phyloP scores from a whole-genome alignment of 2,888 invertebrate species.

The Eristalinus aeneus region DNA sequence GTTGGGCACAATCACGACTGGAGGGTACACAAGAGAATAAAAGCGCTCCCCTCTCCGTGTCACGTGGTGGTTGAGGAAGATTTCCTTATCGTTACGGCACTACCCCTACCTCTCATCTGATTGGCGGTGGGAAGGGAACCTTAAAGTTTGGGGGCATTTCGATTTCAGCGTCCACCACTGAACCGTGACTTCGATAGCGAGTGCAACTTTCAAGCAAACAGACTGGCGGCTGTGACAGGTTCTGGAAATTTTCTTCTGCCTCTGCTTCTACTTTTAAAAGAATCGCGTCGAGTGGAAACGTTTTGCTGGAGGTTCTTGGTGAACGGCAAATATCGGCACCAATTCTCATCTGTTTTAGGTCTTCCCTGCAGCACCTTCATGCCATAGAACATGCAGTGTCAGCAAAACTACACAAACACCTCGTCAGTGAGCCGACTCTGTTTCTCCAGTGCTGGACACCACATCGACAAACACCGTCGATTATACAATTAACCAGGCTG shows the following conservation, averaged over 20 bases:
- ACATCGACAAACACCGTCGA: background rate
- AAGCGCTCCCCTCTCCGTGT: background rate
- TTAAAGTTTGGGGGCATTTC: background rate
- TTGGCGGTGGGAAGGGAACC: background rate
- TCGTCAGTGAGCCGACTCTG: background rate
- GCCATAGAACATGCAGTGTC: background rate
- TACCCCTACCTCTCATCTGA: background rate
- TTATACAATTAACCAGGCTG: background rate
- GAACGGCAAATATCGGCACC: no score
- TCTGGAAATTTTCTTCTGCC: no score
- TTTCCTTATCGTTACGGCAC: constrained; percentile 3
- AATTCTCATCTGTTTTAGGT: no score
- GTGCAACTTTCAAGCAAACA: background rate
- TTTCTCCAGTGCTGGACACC: background rate
- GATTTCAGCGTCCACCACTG: background rate
- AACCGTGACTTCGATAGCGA: background rate
- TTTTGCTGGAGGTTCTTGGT: no score
- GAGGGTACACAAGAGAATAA: background rate
- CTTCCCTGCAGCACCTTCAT: no score
- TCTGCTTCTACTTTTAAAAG: no score
- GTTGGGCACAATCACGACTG: background rate
- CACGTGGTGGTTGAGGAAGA: constrained; percentile 1
- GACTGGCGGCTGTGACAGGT: background rate
- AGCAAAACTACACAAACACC: background rate
- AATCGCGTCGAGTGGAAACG: no score